Percentiles rank a stretch among this genome's conserved stretches.
phyloP scores from a whole-genome alignment of 2,888 invertebrate species.

The Eilema caniola region DNA sequence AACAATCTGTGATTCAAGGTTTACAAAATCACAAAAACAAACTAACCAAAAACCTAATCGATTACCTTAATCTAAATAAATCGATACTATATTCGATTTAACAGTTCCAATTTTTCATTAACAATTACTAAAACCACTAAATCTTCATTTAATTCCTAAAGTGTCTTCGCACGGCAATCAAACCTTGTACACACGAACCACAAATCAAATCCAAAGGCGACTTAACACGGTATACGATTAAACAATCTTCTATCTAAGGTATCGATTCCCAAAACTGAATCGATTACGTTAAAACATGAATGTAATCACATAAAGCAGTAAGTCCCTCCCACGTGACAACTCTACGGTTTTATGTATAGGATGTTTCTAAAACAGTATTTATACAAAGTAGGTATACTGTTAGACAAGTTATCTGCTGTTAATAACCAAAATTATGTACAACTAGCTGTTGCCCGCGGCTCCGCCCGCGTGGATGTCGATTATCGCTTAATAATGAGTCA shows the following conservation, averaged over 20 bases:
- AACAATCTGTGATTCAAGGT: not conserved
- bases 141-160: constrained; percentile 19
- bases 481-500: too few species aligned
- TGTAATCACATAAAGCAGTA: constrained; percentile 52
- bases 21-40: not conserved
- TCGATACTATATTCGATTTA: not conserved
- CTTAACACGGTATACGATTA: constrained; percentile 43
- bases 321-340: constrained; percentile 53
- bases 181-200: constrained; percentile 31
- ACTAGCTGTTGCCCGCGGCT: too few species aligned
- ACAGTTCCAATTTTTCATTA: constrained; percentile 18
- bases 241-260: constrained; percentile 43
- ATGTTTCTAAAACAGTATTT: not conserved
- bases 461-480: too few species aligned
- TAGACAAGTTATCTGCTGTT: too few species aligned
- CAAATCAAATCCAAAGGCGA: constrained; percentile 32
- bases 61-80: constrained; percentile 20
- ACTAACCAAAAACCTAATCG: constrained; percentile 6
- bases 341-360: constrained; percentile 11
- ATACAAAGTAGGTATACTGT: too few species aligned
- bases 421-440: too few species aligned
- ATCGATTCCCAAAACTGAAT: constrained; percentile 54
- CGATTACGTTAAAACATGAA: constrained; percentile 54
- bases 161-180: constrained; percentile 30
- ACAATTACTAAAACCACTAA: constrained; percentile 22